phyloP scores from a whole-genome alignment of 2,797 vertebrate species.

The Aselliscus stoliczkanus region DNA sequence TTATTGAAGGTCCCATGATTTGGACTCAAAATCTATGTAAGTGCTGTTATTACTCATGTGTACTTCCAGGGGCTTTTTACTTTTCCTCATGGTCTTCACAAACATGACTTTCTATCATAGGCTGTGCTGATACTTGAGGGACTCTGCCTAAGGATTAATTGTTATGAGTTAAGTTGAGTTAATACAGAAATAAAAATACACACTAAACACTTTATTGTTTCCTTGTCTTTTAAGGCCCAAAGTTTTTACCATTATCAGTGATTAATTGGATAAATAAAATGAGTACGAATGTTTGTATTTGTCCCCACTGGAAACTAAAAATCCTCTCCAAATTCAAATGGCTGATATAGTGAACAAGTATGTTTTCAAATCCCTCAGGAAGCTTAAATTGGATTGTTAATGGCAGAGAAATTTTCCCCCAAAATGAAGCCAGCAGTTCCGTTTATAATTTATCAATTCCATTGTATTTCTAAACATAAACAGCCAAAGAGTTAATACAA shows the following conservation, averaged over 20 bases:
- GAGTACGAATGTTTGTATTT: background rate
- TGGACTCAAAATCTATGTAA: background rate
- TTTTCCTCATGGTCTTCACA: background rate
- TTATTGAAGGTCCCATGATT: background rate
- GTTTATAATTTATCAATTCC: constrained; percentile 52
- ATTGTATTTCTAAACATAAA: constrained; percentile 38
- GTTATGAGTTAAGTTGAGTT: background rate
- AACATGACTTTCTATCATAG: background rate
- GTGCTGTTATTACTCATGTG: background rate
- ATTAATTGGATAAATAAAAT: constrained; percentile 21
- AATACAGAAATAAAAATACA: background rate
- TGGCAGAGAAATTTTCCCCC: background rate
- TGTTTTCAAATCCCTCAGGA: background rate
- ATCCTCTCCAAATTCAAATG: background rate
- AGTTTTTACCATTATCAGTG: background rate
- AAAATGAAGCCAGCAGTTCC: background rate
- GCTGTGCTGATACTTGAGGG: background rate
- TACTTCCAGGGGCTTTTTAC: too few relatives aligned
- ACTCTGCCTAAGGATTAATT: background rate
- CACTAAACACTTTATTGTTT: background rate
- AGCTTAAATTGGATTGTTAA: background rate
- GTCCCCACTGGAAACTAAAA: background rate
- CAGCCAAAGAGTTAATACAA: constrained; percentile 53
- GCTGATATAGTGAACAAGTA: background rate
- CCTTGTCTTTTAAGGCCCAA: background rate